Conservation (phyloP, 2,113 vertebrate species). For the Cephalopholis sonnerati region DNA sequence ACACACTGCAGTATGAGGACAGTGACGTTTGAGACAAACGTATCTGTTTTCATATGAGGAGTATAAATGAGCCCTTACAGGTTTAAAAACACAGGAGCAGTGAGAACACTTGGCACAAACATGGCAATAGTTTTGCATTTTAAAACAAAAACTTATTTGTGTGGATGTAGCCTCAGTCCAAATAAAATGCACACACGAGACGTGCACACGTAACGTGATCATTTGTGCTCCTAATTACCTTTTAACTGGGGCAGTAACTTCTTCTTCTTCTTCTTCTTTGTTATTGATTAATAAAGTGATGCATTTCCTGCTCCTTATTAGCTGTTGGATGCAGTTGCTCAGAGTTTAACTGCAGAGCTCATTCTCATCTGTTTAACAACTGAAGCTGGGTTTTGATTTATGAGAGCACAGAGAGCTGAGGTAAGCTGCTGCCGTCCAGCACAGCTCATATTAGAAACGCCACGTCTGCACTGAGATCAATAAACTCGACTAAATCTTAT, state of each 20-base stretch:
- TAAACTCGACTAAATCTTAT: neutral
- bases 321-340: neutral
- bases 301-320: neutral
- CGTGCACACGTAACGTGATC: neutral
- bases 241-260: neutral
- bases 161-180: too few relatives aligned
- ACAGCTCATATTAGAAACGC: slow-evolving; percentile 2
- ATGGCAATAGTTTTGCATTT: too few relatives aligned
- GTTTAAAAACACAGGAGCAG: too few relatives aligned
- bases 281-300: neutral
- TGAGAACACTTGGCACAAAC: too few relatives aligned
- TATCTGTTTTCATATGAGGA: too few relatives aligned
- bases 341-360: neutral
- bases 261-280: neutral
- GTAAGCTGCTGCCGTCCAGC: slow-evolving; percentile 6
- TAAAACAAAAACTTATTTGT: too few relatives aligned
- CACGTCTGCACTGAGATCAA: slow-evolving; percentile 11
- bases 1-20: too few relatives aligned
- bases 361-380: slow-evolving; percentile 28
- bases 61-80: too few relatives aligned
- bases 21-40: too few relatives aligned
- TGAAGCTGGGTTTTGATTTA: slow-evolving; percentile 30
- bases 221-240: neutral
- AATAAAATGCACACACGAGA: neutral
- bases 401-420: slow-evolving; percentile 16